A percentile compares a stretch with the other conserved stretches of the same genome.
Conservation (phyloP, 2,113 vertebrate species). For the Ariopsis seemanni region DNA sequence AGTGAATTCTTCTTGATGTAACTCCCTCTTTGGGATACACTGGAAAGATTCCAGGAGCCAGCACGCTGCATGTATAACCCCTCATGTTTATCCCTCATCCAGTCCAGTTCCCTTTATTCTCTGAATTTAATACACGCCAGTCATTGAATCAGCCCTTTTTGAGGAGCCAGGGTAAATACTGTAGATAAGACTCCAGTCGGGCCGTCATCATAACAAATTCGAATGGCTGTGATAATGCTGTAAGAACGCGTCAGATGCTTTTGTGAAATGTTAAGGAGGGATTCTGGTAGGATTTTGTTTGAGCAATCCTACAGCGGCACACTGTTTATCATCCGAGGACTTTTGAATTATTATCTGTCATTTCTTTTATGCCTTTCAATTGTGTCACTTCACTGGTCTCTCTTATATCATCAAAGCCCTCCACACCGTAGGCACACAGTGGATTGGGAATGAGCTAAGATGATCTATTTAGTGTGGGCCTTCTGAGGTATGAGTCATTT, state of each 20-base stretch:
- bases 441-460: slow-evolving; percentile 53
- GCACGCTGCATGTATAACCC: slow-evolving; percentile 3
- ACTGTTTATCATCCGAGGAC: slow-evolving; percentile 33
- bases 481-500: slow-evolving; percentile 64
- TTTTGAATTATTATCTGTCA: slow-evolving; percentile 46
- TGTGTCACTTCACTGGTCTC: slow-evolving; percentile 56
- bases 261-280: slow-evolving; percentile 12
- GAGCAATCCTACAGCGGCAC: slow-evolving; percentile 14
- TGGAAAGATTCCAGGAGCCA: slow-evolving; percentile 42
- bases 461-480: slow-evolving; percentile 65
- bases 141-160: slow-evolving; percentile 17
- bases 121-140: slow-evolving; percentile 7
- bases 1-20: slow-evolving; percentile 48
- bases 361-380: slow-evolving; percentile 51
- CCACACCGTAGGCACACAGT: slow-evolving; percentile 51
- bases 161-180: slow-evolving; percentile 38
- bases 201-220: slow-evolving; percentile 20
- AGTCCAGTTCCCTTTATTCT: slow-evolving; percentile 17
- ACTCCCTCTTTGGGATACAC: slow-evolving; percentile 4
- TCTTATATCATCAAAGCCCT: slow-evolving; percentile 61
- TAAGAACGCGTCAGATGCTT: neutral
- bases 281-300: slow-evolving; percentile 25
- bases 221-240: slow-evolving; percentile 13
- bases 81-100: slow-evolving; percentile 12
- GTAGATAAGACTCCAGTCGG: neutral